Evolutionary conservation across 1,140 invertebrate species (phyloP).

Genomic region (Drusus annulatus): DNA sequence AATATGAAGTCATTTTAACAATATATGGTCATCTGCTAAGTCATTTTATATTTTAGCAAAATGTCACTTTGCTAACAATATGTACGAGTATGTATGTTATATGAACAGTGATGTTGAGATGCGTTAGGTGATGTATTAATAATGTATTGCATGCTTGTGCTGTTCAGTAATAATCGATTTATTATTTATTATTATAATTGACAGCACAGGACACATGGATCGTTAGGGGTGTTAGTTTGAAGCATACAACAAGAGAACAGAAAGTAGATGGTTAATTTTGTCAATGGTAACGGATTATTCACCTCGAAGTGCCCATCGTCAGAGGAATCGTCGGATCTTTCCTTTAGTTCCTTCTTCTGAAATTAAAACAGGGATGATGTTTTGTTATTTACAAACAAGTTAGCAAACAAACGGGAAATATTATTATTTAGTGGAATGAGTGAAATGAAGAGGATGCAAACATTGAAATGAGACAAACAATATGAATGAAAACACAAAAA

Average conservation of each 20-base stretch:
- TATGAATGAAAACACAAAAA: conserved; percentile 11
- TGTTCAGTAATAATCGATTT: not conserved
- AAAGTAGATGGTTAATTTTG: conserved; percentile 19
- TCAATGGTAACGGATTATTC: conserved; percentile 50
- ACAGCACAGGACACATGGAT: not conserved
- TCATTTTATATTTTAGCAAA: too few species aligned
- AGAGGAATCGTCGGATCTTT: conserved; percentile 57
- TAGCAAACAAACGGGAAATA: conserved; percentile 23
- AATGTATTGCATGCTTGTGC: not conserved
- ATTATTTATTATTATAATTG: not conserved
- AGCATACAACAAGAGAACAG: conserved; percentile 6
- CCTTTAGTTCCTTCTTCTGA: conserved; percentile 58
- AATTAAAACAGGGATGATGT: conserved; percentile 55
- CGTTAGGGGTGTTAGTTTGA: not conserved
- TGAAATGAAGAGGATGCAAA: conserved; percentile 35
- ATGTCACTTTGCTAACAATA: too few species aligned
- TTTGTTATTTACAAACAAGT: conserved; percentile 53
- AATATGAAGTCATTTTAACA: too few species aligned
- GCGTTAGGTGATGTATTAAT: too few species aligned
- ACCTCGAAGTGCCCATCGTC: conserved; percentile 60
- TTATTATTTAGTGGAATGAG: conserved; percentile 44
- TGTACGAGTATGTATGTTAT: too few species aligned
- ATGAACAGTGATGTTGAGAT: too few species aligned
- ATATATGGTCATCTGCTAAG: too few species aligned
- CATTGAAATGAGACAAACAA: conserved; percentile 28